A percentile compares a stretch with the other conserved stretches of the same genome.
These are phyloP conservation scores for Drosophila borborema DNA, from an alignment of 2,888 invertebrate species.

Conservation along the genomic window DNA sequence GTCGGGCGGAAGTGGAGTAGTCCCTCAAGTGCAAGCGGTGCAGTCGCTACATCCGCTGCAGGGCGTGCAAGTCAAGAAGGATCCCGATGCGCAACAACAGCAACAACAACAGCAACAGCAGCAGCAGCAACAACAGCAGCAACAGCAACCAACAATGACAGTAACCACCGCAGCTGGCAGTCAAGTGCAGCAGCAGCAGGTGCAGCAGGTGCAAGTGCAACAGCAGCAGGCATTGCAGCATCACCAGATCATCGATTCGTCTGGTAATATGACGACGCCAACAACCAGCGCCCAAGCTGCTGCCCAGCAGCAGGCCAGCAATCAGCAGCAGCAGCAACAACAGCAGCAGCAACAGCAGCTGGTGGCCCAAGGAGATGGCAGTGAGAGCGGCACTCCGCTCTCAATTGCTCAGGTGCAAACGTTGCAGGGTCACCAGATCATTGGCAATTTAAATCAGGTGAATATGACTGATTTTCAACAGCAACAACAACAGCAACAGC, in stretches of 20 bases:
- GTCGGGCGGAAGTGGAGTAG: constrained; percentile 59
- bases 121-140: constrained; percentile 68
- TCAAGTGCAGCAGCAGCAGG: constrained; percentile 78
- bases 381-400: constrained; percentile 84
- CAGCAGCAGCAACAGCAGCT: constrained; percentile 80
- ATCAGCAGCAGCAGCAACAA: constrained; percentile 65
- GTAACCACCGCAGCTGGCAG: constrained; percentile 63
- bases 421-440: constrained; percentile 85
- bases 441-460: constrained; percentile 86
- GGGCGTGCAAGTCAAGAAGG: constrained; percentile 85
- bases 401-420: constrained; percentile 85
- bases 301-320: constrained; percentile 70
- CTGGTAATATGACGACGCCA: constrained; percentile 84
- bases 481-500: constrained; percentile 75
- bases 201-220: constrained; percentile 72
- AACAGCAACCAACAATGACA: constrained; percentile 70
- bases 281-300: constrained; percentile 77
- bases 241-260: constrained; percentile 84
- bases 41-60: constrained; percentile 84
- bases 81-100: constrained; percentile 83
- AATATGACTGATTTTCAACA: constrained; percentile 85
- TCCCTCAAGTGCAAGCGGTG: constrained; percentile 84
- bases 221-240: constrained; percentile 79
- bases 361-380: constrained; percentile 85
- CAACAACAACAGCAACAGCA: constrained; percentile 63